These are phyloP conservation scores for Actenoides lindsayi DNA, from an alignment of 2,113 vertebrate species.

Conservation along the genomic window DNA sequence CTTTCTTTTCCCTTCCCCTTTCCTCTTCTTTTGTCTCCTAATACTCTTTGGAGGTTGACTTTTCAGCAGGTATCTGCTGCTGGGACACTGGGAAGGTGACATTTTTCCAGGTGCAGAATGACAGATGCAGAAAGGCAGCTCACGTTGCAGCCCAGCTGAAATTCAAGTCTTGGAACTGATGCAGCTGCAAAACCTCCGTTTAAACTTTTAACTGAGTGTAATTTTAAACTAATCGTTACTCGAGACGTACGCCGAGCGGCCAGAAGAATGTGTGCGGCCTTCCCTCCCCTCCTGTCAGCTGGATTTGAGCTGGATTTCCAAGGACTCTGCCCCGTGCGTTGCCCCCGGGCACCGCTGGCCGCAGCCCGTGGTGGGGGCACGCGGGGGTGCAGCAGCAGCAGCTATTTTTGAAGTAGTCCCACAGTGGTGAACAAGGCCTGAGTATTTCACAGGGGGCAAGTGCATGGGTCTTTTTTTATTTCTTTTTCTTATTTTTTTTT, in stretches of 20 bases:
- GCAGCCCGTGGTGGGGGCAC: fast-evolving
- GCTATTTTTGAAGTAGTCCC: neutral
- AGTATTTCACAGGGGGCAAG: slow-evolving; percentile 53
- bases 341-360: neutral
- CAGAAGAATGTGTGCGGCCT: neutral
- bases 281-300: neutral
- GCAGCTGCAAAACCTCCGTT: neutral
- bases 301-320: neutral
- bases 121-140: neutral
- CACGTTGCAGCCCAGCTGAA: neutral
- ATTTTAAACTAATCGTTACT: slow-evolving; percentile 66
- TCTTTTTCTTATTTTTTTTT: too few species aligned
- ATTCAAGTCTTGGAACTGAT: neutral
- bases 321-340: neutral
- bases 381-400: neutral
- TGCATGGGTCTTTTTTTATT: neutral
- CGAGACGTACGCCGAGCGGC: neutral
- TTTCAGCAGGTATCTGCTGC: neutral
- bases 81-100: neutral
- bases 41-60: neutral
- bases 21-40: neutral
- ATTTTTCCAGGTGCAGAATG: neutral
- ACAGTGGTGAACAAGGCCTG: neutral
- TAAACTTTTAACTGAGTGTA: slow-evolving; percentile 46
- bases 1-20: neutral